Evolutionary conservation across 2,888 invertebrate genomes (phyloP).

Genomic region (Zygothrica quintamaculata): DNA sequence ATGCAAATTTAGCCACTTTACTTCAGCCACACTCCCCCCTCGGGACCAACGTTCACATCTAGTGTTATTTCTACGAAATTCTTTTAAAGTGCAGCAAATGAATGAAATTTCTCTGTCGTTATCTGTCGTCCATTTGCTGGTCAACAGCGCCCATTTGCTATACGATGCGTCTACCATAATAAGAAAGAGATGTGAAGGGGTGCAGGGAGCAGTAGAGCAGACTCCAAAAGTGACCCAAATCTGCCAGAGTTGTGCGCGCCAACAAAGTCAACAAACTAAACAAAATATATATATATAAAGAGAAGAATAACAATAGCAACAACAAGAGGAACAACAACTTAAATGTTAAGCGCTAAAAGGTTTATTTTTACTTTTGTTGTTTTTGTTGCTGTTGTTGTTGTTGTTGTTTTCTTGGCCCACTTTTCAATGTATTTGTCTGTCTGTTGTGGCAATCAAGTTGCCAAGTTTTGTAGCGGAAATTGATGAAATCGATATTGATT

Average conservation of each 20-base stretch:
- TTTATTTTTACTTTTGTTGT: too few relatives aligned
- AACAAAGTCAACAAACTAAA: constrained; percentile 36
- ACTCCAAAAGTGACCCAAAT: constrained; percentile 56
- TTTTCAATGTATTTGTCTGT: constrained; percentile 43
- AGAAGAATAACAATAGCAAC: constrained; percentile 26
- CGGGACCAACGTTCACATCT: too few relatives aligned
- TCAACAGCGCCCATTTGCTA: constrained; percentile 40
- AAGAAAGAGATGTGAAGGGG: constrained; percentile 1
- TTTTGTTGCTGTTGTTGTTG: too few relatives aligned
- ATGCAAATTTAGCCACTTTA: constrained; percentile 18
- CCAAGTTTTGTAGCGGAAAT: constrained; percentile 55
- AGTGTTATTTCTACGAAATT: constrained; percentile 2
- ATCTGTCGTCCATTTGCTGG: constrained; percentile 42
- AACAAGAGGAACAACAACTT: constrained; percentile 26
- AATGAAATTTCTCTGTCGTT: constrained; percentile 51
- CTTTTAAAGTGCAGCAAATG: constrained; percentile 36
- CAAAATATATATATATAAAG: constrained; percentile 36
- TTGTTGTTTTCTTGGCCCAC: constrained; percentile 41
- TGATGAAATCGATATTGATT: constrained; percentile 62
- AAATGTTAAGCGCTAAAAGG: constrained; percentile 57
- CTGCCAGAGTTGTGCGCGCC: constrained; percentile 34
- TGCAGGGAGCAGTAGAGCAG: neutral
- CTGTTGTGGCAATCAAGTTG: constrained; percentile 53
- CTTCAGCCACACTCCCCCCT: neutral
- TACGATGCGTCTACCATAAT: constrained; percentile 44